Percentiles rank a stretch among this genome's conserved stretches.
Evolutionary conservation across 2,888 invertebrate species (phyloP).

Genomic region (Panopea generosa): DNA sequence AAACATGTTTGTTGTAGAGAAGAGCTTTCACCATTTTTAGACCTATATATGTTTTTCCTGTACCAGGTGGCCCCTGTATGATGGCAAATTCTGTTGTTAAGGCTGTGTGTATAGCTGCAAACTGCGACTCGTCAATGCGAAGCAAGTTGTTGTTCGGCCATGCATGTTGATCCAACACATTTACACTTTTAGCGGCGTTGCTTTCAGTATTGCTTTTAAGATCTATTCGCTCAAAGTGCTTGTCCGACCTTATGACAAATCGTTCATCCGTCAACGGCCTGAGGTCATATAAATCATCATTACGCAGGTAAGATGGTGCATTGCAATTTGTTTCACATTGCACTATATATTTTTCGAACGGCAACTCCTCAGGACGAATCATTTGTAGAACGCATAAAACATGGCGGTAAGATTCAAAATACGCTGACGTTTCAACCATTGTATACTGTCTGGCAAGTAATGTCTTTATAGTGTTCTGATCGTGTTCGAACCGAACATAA

Average conservation of each 20-base stretch:
- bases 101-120: conserved; percentile 76
- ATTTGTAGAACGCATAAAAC: conserved; percentile 90
- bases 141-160: conserved; percentile 78
- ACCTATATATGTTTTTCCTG: conserved; percentile 93
- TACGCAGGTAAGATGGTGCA: conserved; percentile 61
- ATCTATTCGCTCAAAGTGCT: neutral
- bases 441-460: conserved; percentile 65
- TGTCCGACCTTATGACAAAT: conserved; percentile 1
- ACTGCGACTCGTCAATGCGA: conserved; percentile 78
- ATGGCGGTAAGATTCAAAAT: conserved; percentile 93
- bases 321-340: conserved; percentile 56
- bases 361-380: conserved; percentile 83
- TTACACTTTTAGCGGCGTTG: neutral
- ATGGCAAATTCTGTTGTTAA: conserved; percentile 80
- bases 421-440: conserved; percentile 92
- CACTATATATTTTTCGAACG: conserved; percentile 70
- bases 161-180: conserved; percentile 4
- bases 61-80: conserved; percentile 91
- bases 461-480: conserved; percentile 7
- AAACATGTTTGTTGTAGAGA: conserved; percentile 87
- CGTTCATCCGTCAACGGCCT: conserved; percentile 31
- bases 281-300: conserved; percentile 42
- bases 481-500: conserved; percentile 57
- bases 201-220: neutral
- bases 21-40: conserved; percentile 89